Evolutionary conservation across 2,113 vertebrate genomes (phyloP), one percentile per base, ranked within the genome.

Genomic region (Indicator indicator): DNA sequence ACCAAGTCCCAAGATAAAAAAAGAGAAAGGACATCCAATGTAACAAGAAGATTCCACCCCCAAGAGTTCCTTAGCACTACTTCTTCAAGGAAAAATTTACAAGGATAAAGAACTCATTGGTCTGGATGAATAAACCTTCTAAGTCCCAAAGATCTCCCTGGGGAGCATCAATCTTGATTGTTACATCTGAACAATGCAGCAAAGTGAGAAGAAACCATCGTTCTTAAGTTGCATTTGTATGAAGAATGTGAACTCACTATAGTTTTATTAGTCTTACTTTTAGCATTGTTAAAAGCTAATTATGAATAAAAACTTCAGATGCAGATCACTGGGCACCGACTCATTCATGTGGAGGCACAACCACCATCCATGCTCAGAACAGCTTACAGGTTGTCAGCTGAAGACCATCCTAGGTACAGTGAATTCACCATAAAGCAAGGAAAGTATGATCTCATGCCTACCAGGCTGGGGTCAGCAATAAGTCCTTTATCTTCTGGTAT

Each of bases 361-460:
- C 44, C 63, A 2, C 0, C 2, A 77, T 28, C 71, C 27, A 0
- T 5, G 20, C 0, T 0, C 28, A 16, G 68, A 48, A 55, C 40
- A 80, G 64, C 44, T 16, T 6, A 12, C 26, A 74, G 48, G 42
- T 64, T 86, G 48, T 11, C 83, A 78, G 60, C 84, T 77, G 62
- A 79, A 59, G 11, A 90, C 11, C 4, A 1, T 17, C 59, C 67
- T 67, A 86, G 83, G 59, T 30, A 46, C 50, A 23, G 21, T 3
- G 3, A 87, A 65, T 55, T 72, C 55, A 55, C 30, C 52, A 63
- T 0, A 33, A 60, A 84, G 42, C 52, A 80, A 85, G 33, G 48
- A 28, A 56, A 89, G 48, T 3, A 12, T 18, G 33, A 69, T 23
- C 63, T 54, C 11, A 21, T 9, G n/a, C 58, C 81, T 68, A 52